These are phyloP conservation scores for Ceriagrion tenellum DNA, from an alignment of 2,888 invertebrate species.

Conservation along the genomic window DNA sequence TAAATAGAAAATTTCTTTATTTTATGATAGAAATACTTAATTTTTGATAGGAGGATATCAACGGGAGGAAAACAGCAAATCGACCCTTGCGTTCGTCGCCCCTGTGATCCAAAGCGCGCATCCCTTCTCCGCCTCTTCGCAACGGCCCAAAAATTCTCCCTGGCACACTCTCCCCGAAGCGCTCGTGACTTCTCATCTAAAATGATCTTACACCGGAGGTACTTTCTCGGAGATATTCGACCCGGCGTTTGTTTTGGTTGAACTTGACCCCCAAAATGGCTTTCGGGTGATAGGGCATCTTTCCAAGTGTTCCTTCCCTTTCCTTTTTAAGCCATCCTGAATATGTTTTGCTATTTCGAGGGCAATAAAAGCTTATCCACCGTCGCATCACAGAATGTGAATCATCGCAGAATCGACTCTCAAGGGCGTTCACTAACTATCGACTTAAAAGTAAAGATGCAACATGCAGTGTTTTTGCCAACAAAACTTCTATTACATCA, in stretches of 20 bases:
- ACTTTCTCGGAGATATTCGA: background rate
- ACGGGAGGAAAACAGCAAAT: too few relatives aligned
- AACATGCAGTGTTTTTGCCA: too few relatives aligned
- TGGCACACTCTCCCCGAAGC: background rate
- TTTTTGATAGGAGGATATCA: too few relatives aligned
- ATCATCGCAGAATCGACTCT: too few relatives aligned
- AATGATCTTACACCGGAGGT: background rate
- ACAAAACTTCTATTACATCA: too few relatives aligned
- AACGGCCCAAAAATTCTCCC: background rate
- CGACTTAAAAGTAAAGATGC: too few relatives aligned
- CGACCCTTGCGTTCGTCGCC: background rate
- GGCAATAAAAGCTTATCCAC: too few relatives aligned
- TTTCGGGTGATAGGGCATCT: background rate
- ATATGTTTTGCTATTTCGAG: background rate
- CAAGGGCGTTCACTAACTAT: too few relatives aligned
- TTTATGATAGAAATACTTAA: too few relatives aligned
- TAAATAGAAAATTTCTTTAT: too few relatives aligned
- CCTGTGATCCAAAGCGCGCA: background rate
- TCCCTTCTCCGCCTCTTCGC: background rate
- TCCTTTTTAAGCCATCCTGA: background rate
- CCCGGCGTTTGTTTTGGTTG: background rate
- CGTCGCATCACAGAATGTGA: too few relatives aligned
- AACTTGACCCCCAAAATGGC: slow-evolving; percentile 1
- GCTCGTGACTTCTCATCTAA: background rate
- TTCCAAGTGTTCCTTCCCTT: background rate